Percentiles rank a stretch among this genome's conserved stretches.
Evolutionary conservation across 2,888 invertebrate genomes (phyloP).

Genomic region (Drosophila ustulata): DNA sequence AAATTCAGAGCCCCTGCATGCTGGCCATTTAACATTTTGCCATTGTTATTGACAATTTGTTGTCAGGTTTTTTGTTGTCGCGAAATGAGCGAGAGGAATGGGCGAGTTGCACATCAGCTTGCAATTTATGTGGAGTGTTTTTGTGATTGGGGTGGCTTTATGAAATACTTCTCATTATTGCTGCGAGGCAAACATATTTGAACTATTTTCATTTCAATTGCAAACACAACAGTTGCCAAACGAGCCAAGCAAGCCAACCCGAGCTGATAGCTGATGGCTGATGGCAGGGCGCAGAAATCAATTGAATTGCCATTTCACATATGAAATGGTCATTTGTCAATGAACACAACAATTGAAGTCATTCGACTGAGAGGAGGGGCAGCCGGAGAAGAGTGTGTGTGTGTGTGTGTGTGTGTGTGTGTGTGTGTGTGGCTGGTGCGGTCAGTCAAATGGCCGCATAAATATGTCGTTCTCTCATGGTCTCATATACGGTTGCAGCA

Average conservation of each 20-base stretch:
- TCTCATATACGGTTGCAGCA: conserved; percentile 13
- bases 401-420: conserved; percentile 28
- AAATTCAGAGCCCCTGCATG: conserved; percentile 57
- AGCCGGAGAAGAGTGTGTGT: conserved; percentile 3
- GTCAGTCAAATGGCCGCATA: conserved; percentile 79
- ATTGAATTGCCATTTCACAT: conserved; percentile 81
- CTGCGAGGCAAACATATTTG: conserved; percentile 68
- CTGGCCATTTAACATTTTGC: conserved; percentile 64
- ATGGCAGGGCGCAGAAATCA: conserved; percentile 64
- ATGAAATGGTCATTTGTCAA: conserved; percentile 80
- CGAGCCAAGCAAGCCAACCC: background rate
- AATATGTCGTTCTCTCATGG: conserved; percentile 67
- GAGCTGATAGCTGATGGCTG: conserved; percentile 19
- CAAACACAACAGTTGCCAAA: conserved; percentile 58
- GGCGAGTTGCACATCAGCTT: background rate
- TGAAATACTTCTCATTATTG: conserved; percentile 78
- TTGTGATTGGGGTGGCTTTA: conserved; percentile 47
- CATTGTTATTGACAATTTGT: conserved; percentile 79
- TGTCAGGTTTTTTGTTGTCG: conserved; percentile 56
- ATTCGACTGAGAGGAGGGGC: conserved; percentile 2
- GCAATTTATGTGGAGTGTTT: conserved; percentile 63
- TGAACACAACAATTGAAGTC: conserved; percentile 66
- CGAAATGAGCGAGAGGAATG: background rate
- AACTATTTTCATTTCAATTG: conserved; percentile 80
- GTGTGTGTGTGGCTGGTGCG: conserved; percentile 53